These are phyloP conservation scores for Champsocephalus esox DNA, from an alignment of 2,797 vertebrate genomes.

Conservation along the genomic window DNA sequence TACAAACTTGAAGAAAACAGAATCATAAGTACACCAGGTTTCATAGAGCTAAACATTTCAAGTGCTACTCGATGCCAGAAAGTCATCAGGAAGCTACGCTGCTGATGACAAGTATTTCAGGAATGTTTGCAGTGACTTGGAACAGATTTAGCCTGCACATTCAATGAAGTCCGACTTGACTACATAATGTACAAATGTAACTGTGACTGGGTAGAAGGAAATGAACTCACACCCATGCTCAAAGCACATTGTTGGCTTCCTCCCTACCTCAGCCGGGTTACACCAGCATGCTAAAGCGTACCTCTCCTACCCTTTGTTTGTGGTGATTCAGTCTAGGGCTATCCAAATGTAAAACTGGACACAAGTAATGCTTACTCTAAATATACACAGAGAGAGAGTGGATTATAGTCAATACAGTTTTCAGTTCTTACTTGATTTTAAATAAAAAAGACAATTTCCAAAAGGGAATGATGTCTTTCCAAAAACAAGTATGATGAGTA, in stretches of 20 bases:
- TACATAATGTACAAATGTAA: constrained; percentile 14
- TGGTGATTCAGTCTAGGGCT: not conserved
- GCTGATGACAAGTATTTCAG: constrained; percentile 27
- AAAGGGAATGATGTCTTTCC: not conserved
- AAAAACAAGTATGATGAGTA: not conserved
- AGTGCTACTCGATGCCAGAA: constrained; percentile 1
- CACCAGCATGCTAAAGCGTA: constrained; percentile 26
- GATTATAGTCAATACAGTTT: not conserved
- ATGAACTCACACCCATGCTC: constrained; percentile 19
- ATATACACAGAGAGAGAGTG: no score
- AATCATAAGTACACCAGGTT: no score
- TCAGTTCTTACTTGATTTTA: not conserved
- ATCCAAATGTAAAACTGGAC: not conserved
- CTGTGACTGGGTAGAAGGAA: constrained; percentile 12
- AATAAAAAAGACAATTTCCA: not conserved
- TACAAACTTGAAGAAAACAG: no score
- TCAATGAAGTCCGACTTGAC: not conserved
- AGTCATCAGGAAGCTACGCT: constrained; percentile 8
- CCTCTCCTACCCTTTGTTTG: not conserved
- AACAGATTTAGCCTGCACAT: not conserved
- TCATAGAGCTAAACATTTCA: no score
- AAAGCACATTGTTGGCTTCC: not conserved
- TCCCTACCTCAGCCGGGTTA: constrained; percentile 2
- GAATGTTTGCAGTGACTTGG: constrained; percentile 32
- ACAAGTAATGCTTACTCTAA: not conserved